phyloP scores from a whole-genome alignment of 2,797 vertebrate genomes.

The Micropoecilia bifurca region DNA sequence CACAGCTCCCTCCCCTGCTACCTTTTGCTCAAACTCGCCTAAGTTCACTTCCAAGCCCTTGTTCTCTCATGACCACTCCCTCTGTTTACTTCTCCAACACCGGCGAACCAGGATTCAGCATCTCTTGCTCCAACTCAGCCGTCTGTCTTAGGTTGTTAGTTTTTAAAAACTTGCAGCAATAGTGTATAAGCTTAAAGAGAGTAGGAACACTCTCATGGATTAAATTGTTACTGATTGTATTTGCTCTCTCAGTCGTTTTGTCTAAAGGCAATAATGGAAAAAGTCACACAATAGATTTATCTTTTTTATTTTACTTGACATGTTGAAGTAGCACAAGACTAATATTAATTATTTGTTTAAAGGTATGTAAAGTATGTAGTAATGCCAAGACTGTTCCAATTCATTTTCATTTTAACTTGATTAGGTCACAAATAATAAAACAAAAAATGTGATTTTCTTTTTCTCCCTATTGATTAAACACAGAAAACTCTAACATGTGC shows the following conservation, averaged over 20 bases:
- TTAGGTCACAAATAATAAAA: not conserved
- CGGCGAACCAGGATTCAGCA: slow-evolving; percentile 38
- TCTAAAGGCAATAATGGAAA: not conserved
- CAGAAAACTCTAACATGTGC: not conserved
- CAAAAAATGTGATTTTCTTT: not conserved
- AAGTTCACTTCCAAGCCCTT: slow-evolving; percentile 52
- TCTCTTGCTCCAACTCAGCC: slow-evolving; percentile 29
- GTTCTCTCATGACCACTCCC: slow-evolving; percentile 62
- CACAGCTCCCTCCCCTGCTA: slow-evolving; percentile 62
- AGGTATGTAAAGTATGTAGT: not conserved
- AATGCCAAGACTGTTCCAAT: not conserved
- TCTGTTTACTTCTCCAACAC: slow-evolving; percentile 52
- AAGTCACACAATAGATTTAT: too few relatives aligned
- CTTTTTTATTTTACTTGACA: not conserved
- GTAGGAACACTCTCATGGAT: slow-evolving; percentile 11
- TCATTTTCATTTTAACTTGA: not conserved
- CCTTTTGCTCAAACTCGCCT: slow-evolving; percentile 36
- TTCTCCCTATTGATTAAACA: not conserved
- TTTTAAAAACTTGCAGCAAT: slow-evolving; percentile 3
- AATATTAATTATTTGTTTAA: not conserved
- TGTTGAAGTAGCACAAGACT: not conserved
- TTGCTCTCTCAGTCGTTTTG: not conserved
- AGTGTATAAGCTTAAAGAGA: not conserved
- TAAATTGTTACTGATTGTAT: not conserved
- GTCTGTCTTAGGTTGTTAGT: slow-evolving; percentile 36